Evolutionary conservation across 2,113 vertebrate species (phyloP).

Genomic region (Polyodon spathula): DNA sequence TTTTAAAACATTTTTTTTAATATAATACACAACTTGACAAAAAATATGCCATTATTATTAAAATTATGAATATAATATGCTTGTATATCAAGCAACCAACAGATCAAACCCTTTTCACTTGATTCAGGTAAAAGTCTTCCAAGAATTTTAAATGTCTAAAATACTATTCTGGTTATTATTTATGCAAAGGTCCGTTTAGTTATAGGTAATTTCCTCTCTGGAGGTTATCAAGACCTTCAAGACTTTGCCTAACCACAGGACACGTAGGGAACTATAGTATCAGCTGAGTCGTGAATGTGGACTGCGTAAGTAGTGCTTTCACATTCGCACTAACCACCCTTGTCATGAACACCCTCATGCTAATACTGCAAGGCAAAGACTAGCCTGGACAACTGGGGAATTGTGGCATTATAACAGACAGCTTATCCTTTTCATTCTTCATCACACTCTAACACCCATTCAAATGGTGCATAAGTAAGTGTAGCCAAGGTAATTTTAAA

Average conservation of each 20-base stretch:
- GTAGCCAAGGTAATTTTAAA: no score
- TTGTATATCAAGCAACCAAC: slow-evolving; percentile 28
- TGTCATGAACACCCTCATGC: no score
- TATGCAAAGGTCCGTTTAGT: slow-evolving; percentile 5
- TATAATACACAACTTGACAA: slow-evolving; percentile 18
- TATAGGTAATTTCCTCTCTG: no score
- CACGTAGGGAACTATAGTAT: slow-evolving; percentile 33
- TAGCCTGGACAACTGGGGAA: not conserved
- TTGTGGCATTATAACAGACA: slow-evolving; percentile 12
- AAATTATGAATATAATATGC: slow-evolving; percentile 30
- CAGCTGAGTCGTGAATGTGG: slow-evolving; percentile 26
- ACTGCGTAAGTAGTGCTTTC: not conserved
- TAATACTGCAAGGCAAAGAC: not conserved
- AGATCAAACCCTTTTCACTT: slow-evolving; percentile 18
- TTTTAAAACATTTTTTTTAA: slow-evolving; percentile 9
- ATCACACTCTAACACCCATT: not conserved
- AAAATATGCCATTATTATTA: slow-evolving; percentile 27
- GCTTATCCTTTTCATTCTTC: slow-evolving; percentile 11
- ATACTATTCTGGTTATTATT: no score
- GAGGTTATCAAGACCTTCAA: no score
- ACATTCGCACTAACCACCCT: no score
- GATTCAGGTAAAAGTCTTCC: slow-evolving; percentile 20
- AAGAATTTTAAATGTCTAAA: no score
- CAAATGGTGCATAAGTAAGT: no score
- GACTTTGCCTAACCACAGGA: no score